Percentiles rank a stretch among this genome's conserved stretches.
phyloP scores from a whole-genome alignment of 2,888 invertebrate species.

The Mellilla xanthometata region DNA sequence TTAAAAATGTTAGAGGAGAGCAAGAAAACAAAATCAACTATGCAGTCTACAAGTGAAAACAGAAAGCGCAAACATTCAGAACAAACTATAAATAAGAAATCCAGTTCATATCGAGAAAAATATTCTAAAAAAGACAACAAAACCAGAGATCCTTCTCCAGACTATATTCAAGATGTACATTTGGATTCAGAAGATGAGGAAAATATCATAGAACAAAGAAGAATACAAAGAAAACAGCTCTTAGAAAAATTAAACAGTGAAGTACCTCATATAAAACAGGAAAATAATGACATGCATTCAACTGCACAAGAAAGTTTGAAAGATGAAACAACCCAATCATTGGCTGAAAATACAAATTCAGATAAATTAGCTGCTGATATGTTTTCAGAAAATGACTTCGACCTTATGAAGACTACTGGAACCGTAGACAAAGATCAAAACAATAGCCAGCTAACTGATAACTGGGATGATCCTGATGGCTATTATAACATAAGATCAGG shows the following conservation, averaged over 20 bases:
- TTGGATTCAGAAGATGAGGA: slow-evolving; percentile 93
- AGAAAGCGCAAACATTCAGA: slow-evolving; percentile 43
- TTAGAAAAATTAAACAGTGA: slow-evolving; percentile 78
- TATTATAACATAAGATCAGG: slow-evolving; percentile 97
- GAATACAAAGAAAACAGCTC: slow-evolving; percentile 93
- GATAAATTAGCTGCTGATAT: slow-evolving; percentile 87
- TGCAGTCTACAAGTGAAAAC: slow-evolving; percentile 30
- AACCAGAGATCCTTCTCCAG: slow-evolving; percentile 49
- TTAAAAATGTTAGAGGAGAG: slow-evolving; percentile 52
- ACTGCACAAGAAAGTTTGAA: slow-evolving; percentile 20
- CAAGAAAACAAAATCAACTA: slow-evolving; percentile 33
- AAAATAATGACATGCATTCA: slow-evolving; percentile 22
- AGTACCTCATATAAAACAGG: slow-evolving; percentile 29
- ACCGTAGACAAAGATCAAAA: slow-evolving; percentile 64
- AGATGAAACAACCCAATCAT: slow-evolving; percentile 23
- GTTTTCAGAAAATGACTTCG: slow-evolving; percentile 96
- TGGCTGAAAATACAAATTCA: slow-evolving; percentile 37
- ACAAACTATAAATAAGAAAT: slow-evolving; percentile 26
- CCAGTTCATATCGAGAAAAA: slow-evolving; percentile 1
- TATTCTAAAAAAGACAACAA: slow-evolving; percentile 27
- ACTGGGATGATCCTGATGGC: slow-evolving; percentile 99
- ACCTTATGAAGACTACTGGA: slow-evolving; percentile 78
- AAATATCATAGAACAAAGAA: slow-evolving; percentile 92
- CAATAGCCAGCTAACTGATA: slow-evolving; percentile 96
- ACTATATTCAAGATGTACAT: slow-evolving; percentile 83